Percentiles rank a stretch among this genome's conserved stretches.
Conservation (phyloP, 2,797 vertebrate genomes). For the Galagoides demidoff region DNA sequence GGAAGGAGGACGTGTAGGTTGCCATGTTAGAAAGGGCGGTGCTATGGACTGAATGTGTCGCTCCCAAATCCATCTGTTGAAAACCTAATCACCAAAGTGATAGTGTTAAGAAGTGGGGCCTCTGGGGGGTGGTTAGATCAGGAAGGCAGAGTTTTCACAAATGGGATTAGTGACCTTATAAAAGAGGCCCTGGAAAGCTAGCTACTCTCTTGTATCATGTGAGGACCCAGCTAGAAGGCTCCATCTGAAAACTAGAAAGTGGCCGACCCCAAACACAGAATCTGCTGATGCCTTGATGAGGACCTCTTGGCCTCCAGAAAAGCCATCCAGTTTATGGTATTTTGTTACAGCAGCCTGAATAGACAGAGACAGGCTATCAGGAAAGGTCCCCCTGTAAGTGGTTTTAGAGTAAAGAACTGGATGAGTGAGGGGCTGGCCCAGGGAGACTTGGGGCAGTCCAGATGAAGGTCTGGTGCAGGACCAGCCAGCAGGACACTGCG, state of each 20-base stretch:
- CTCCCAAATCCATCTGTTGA: background rate
- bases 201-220: background rate
- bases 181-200: background rate
- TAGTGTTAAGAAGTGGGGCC: background rate
- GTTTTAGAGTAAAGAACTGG: background rate
- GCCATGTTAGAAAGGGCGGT: background rate
- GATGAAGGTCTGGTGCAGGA: background rate
- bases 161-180: background rate
- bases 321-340: background rate
- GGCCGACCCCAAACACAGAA: background rate
- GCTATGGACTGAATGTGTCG: no score
- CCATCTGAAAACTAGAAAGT: background rate
- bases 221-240: background rate
- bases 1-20: background rate
- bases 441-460: background rate
- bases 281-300: background rate
- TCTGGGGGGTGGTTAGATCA: background rate
- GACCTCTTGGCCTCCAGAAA: background rate
- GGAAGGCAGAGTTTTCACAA: background rate
- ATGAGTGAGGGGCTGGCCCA: background rate
- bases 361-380: background rate
- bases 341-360: background rate
- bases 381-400: background rate
- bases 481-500: background rate
- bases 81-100: background rate